Conservation (phyloP, 2,113 vertebrate species). For the Datnioides undecimradiatus region DNA sequence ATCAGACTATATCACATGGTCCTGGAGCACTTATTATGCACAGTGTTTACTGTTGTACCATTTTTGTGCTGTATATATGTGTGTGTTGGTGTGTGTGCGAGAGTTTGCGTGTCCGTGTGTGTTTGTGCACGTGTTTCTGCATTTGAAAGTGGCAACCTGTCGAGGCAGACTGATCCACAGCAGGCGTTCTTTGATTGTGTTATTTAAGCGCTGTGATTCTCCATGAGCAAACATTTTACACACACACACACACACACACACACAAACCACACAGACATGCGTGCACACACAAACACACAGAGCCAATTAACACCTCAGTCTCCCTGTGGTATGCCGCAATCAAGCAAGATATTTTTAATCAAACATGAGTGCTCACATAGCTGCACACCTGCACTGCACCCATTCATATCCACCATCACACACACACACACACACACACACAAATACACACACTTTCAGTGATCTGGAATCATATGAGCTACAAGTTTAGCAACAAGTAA, state of each 20-base stretch:
- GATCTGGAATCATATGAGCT: constrained; percentile 47
- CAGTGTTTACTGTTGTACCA: not conserved
- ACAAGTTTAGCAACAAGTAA: constrained; percentile 59
- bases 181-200: constrained; percentile 64
- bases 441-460: not conserved
- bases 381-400: constrained; percentile 62
- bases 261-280: constrained; percentile 12
- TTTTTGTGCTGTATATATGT: not conserved
- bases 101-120: no score
- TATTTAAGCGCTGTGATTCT: constrained; percentile 57
- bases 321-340: constrained; percentile 66
- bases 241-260: constrained; percentile 32
- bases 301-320: constrained; percentile 72
- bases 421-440: constrained; percentile 2
- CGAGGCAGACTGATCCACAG: constrained; percentile 58
- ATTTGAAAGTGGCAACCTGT: constrained; percentile 18
- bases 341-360: constrained; percentile 72
- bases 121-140: no score
- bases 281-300: constrained; percentile 8
- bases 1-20: constrained; percentile 29
- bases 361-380: constrained; percentile 63
- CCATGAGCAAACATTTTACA: constrained; percentile 59
- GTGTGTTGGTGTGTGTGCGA: not conserved
- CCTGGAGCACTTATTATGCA: constrained; percentile 16
- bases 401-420: constrained; percentile 21